These are phyloP conservation scores for Cryptocephalus moraei DNA, from an alignment of 2,888 invertebrate genomes.

Conservation along the genomic window DNA sequence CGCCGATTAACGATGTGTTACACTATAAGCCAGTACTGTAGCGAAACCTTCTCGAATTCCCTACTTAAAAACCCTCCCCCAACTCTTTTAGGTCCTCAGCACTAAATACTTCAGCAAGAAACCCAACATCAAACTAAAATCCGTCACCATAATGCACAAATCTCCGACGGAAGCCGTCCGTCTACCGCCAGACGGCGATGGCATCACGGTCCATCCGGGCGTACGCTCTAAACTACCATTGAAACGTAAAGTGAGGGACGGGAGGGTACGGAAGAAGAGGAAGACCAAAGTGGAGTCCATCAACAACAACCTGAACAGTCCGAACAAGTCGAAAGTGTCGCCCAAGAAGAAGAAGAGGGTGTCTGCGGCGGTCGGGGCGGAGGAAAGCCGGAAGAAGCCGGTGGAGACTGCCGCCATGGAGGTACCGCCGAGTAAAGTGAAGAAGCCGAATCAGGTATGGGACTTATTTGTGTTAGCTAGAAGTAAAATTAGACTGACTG, in stretches of 20 bases:
- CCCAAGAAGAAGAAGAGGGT: slow-evolving; percentile 38
- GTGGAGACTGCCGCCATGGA: slow-evolving; percentile 30
- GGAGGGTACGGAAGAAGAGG: slow-evolving; percentile 46
- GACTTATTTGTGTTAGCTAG: no score
- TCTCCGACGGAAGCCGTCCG: slow-evolving; percentile 83
- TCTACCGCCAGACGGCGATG: slow-evolving; percentile 60
- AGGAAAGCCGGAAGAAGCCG: slow-evolving; percentile 45
- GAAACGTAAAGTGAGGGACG: slow-evolving; percentile 66
- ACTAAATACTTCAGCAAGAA: slow-evolving; percentile 72
- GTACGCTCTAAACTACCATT: slow-evolving; percentile 79
- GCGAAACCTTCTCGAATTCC: no score
- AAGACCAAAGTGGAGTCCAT: slow-evolving; percentile 15
- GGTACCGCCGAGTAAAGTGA: slow-evolving; percentile 35
- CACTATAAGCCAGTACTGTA: no score
- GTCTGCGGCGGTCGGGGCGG: slow-evolving; percentile 39
- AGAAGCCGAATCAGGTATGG: slow-evolving; percentile 31
- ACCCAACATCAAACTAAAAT: slow-evolving; percentile 71
- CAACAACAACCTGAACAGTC: slow-evolving; percentile 32
- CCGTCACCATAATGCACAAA: slow-evolving; percentile 82
- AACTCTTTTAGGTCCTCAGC: slow-evolving; percentile 57
- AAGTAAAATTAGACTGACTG: no score
- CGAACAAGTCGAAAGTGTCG: slow-evolving; percentile 30
- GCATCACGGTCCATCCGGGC: slow-evolving; percentile 75
- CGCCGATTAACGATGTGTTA: no score
- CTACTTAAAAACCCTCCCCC: no score